Evolutionary conservation across 2,797 vertebrate genomes (phyloP), one percentile per base, ranked within the genome.

Genomic region (Melopsittacus undulatus): DNA sequence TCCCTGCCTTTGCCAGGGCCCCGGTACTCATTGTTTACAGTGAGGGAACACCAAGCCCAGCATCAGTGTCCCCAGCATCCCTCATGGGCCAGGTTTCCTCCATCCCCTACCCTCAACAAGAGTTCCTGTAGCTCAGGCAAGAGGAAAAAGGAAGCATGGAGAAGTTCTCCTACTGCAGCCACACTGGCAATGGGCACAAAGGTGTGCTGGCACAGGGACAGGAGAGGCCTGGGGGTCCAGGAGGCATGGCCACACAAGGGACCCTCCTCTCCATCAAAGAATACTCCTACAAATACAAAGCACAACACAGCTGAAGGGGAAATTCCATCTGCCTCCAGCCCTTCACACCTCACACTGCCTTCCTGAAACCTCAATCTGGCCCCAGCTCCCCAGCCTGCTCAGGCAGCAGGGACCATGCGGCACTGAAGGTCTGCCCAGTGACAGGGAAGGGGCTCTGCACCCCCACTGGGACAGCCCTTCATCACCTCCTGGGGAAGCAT

Each of bases 251-350:
- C 6, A 2, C 22, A 36, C 1, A 1, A 57, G 3, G 1, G 19
- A 57, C 36, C 27, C 56, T 63, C 64, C 34, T 56, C 40, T 64
- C 79, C 29, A 7, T 14, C 0, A 8, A 68, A 42, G 20, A 69
- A 79, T 48, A 95, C 68, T 16, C 77, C 72, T 7, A 49, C 6
- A 30, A 36, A 49, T 61, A 69, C n/a, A 36, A 93, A 95, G 12
- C 34, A 73, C 78, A 86, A 91, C 66, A 54, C 70, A 77, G 92
- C 52, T 46, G 86, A 92, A 74, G 49, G 74, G 42, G 90, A 92
- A 91, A 85, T 78, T 72, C 88, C 94, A 92, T 51, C 54, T 7
- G 5, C 68, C 78, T 87, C 52, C 78, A 51, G 62, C 62, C 74
- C 86, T 62, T 75, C 7, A 2, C 83, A 85, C 68, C 83, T 93